Conservation (phyloP, 2,888 invertebrate genomes). For the Thymelicus lineola region DNA sequence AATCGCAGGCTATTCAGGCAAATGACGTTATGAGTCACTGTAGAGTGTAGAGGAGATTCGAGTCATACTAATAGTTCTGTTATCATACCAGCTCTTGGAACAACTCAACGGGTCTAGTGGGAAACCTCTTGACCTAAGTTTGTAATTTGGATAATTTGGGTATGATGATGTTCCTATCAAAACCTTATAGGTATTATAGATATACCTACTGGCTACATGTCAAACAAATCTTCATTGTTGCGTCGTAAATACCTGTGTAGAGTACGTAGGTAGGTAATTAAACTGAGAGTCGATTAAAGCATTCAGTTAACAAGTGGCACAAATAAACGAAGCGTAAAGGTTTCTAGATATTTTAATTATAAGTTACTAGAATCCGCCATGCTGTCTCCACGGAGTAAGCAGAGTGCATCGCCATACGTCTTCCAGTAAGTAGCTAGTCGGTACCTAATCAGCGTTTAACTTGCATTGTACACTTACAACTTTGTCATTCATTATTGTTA, state of each 20-base stretch:
- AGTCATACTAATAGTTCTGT: too few species aligned
- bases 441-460: neutral
- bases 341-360: constrained; percentile 72
- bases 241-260: neutral
- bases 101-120: too few species aligned
- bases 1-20: too few species aligned
- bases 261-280: neutral
- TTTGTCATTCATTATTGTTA: neutral
- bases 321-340: constrained; percentile 65
- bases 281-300: neutral
- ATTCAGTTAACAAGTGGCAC: constrained; percentile 52
- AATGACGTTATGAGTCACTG: too few species aligned
- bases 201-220: too few species aligned
- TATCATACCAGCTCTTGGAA: too few species aligned
- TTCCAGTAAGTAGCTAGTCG: neutral
- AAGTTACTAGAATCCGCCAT: constrained; percentile 57
- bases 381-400: constrained; percentile 51
- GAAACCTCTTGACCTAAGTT: too few species aligned
- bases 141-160: too few species aligned
- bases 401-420: constrained; percentile 15
- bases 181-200: too few species aligned
- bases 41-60: too few species aligned
- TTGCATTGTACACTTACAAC: neutral
- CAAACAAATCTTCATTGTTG: too few species aligned
- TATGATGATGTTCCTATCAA: too few species aligned